A percentile compares a stretch with the other conserved stretches of the same genome.
phyloP scores from a whole-genome alignment of 2,797 vertebrate species.

The Rhynchonycteris naso region DNA sequence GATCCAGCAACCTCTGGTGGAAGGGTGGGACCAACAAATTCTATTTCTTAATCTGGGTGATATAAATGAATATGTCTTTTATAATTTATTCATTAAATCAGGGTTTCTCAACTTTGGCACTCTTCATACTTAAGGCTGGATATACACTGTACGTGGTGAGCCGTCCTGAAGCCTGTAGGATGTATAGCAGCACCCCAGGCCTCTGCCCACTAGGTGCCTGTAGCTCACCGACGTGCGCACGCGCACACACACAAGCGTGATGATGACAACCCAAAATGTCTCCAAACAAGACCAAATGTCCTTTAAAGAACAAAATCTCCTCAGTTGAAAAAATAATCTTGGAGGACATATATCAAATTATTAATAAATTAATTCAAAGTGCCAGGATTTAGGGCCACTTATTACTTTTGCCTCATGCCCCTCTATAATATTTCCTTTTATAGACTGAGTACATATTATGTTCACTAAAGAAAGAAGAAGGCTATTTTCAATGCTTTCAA shows the following conservation, averaged over 20 bases:
- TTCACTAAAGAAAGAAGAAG: background rate
- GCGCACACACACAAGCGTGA: background rate
- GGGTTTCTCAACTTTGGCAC: background rate
- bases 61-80: background rate
- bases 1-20: background rate
- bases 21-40: background rate
- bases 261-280: background rate
- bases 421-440: background rate
- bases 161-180: too few species aligned
- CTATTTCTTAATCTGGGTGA: background rate
- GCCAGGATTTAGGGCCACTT: background rate
- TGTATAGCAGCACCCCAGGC: background rate
- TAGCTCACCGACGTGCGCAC: fast-evolving
- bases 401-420: background rate
- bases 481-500: background rate
- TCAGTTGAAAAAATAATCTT: background rate
- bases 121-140: background rate
- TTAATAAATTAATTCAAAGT: background rate
- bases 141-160: too few species aligned
- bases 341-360: background rate
- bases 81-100: background rate
- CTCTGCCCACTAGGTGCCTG: background rate
- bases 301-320: background rate
- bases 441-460: background rate
- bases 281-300: background rate